phyloP scores from a whole-genome alignment of 1,140 invertebrate genomes.

The Trinorchestia longiramus region DNA sequence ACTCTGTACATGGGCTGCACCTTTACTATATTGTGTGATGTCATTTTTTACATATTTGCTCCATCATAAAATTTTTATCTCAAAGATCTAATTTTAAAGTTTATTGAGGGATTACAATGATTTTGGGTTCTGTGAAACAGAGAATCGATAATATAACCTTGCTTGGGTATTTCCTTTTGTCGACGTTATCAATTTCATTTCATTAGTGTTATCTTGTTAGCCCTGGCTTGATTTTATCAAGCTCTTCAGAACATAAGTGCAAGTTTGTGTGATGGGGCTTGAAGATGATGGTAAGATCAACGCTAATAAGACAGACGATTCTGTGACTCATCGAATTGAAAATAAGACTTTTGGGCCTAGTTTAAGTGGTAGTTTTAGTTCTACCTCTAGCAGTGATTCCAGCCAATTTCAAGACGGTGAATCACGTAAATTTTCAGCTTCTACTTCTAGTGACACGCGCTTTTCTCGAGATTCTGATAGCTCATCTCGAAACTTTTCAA shows the following conservation, averaged over 20 bases:
- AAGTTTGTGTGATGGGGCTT: not conserved
- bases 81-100: not conserved
- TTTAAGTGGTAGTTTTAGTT: not conserved
- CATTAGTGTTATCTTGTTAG: not conserved
- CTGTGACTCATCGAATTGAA: not conserved
- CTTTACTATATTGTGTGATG: not conserved
- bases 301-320: not conserved
- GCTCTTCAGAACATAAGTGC: not conserved
- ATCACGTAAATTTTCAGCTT: not conserved
- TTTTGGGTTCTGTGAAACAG: not conserved
- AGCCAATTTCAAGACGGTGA: not conserved
- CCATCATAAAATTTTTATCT: not conserved
- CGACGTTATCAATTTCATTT: not conserved
- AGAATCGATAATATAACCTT: not conserved
- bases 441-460: not conserved
- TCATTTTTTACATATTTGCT: conserved; percentile 22
- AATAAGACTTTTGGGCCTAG: not conserved
- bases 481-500: not conserved
- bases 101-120: not conserved
- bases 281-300: not conserved
- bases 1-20: conserved; percentile 36
- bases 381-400: not conserved
- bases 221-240: not conserved
- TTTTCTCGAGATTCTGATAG: not conserved
- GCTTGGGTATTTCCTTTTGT: not conserved